Evolutionary conservation across 2,113 vertebrate genomes (phyloP).

Genomic region (Melanerpes formicivorus): DNA sequence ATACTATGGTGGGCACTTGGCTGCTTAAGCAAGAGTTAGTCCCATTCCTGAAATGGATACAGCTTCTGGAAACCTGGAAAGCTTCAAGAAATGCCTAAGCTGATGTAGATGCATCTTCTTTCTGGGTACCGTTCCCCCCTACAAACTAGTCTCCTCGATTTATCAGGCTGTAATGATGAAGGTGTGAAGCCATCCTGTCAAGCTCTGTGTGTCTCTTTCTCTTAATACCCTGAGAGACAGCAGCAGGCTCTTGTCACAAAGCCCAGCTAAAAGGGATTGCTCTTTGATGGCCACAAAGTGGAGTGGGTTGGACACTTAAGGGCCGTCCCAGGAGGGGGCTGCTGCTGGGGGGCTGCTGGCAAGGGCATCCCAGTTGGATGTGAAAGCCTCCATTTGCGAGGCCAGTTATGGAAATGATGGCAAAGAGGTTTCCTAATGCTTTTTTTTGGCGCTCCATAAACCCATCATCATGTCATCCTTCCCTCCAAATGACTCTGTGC

Average conservation of each 20-base stretch:
- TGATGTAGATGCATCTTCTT: background rate
- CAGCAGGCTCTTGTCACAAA: constrained; percentile 38
- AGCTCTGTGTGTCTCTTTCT: constrained; percentile 24
- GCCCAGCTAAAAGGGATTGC: constrained; percentile 61
- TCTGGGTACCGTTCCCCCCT: background rate
- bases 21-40: background rate
- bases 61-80: background rate
- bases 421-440: background rate
- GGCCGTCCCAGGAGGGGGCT: background rate
- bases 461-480: background rate
- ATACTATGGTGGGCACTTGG: background rate
- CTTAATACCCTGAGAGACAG: constrained; percentile 47
- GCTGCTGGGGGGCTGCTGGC: background rate
- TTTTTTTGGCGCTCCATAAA: background rate
- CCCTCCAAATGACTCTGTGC: background rate
- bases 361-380: background rate
- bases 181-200: constrained; percentile 68
- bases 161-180: constrained; percentile 27
- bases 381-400: background rate
- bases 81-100: background rate
- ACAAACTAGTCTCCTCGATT: constrained; percentile 11
- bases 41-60: background rate
- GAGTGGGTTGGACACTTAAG: background rate
- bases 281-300: constrained; percentile 25
- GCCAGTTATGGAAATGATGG: fast-evolving